These are phyloP conservation scores for Chaetodon trifasciatus DNA, from an alignment of 2,797 vertebrate genomes.

Conservation along the genomic window DNA sequence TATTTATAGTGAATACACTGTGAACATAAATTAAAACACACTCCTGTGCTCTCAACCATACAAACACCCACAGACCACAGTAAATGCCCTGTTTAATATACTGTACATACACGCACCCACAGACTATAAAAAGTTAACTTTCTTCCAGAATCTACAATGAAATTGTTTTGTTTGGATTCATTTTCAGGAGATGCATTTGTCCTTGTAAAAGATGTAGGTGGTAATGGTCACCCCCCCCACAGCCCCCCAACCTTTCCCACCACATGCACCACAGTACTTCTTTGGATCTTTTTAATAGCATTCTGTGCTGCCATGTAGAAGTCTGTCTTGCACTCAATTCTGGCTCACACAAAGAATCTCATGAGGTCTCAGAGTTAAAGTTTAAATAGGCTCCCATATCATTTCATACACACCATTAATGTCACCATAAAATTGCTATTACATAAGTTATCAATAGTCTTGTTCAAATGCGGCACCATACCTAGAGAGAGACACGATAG, in stretches of 20 bases:
- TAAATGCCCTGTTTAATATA: not conserved
- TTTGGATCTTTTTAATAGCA: slow-evolving; percentile 8
- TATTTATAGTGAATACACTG: slow-evolving; percentile 1
- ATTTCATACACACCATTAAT: slow-evolving; percentile 49
- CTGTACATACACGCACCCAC: not conserved
- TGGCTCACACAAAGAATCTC: slow-evolving; percentile 21
- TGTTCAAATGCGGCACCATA: slow-evolving; percentile 54
- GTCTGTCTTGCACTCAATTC: not conserved
- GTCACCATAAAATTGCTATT: slow-evolving; percentile 40
- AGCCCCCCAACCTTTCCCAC: not conserved
- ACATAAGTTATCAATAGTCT: slow-evolving; percentile 59
- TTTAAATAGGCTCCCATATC: slow-evolving; percentile 44
- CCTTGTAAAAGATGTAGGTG: slow-evolving; percentile 6
- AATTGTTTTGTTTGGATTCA: slow-evolving; percentile 26
- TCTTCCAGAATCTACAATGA: slow-evolving; percentile 24
- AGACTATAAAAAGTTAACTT: slow-evolving; percentile 50
- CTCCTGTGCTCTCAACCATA: not conserved
- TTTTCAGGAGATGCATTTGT: slow-evolving; percentile 25
- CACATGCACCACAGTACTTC: not conserved
- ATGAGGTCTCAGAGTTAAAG: slow-evolving; percentile 38
- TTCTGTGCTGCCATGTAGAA: slow-evolving; percentile 1
- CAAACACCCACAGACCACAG: not conserved
- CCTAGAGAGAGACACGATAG: slow-evolving; percentile 27
- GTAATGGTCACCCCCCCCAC: not conserved
- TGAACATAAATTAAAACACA: slow-evolving; percentile 23